Conservation (phyloP, 2,113 vertebrate species). For the Pedetes capensis region DNA sequence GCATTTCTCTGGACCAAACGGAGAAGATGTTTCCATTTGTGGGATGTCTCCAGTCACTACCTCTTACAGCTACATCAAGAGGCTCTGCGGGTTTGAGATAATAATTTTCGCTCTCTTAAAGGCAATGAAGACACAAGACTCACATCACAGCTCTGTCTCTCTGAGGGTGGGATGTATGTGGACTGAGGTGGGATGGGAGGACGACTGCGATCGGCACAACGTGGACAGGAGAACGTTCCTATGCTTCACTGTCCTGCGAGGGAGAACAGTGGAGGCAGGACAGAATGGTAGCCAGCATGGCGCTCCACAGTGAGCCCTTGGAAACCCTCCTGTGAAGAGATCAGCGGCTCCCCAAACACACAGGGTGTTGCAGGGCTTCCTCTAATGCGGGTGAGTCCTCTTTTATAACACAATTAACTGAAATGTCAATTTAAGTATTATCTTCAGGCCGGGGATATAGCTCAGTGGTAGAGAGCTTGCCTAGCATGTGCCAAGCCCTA, state of each 20-base stretch:
- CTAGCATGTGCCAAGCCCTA: background rate
- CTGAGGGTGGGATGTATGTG: background rate
- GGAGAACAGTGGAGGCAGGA: background rate
- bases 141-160: background rate
- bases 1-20: background rate
- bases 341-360: background rate
- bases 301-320: too few species aligned
- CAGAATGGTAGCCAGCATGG: background rate
- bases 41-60: background rate
- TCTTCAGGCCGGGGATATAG: too few species aligned
- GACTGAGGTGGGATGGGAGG: fast-evolving
- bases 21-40: background rate
- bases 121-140: background rate
- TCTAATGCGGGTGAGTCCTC: background rate
- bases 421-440: background rate
- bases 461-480: background rate
- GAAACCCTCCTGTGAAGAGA: background rate
- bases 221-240: too few species aligned
- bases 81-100: background rate
- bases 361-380: background rate
- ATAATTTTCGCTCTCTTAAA: background rate
- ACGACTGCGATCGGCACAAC: background rate
- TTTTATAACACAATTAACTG: background rate
- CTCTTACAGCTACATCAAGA: background rate
- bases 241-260: too few species aligned